phyloP scores from a whole-genome alignment of 2,888 invertebrate species.

The Sussaba pulchella region DNA sequence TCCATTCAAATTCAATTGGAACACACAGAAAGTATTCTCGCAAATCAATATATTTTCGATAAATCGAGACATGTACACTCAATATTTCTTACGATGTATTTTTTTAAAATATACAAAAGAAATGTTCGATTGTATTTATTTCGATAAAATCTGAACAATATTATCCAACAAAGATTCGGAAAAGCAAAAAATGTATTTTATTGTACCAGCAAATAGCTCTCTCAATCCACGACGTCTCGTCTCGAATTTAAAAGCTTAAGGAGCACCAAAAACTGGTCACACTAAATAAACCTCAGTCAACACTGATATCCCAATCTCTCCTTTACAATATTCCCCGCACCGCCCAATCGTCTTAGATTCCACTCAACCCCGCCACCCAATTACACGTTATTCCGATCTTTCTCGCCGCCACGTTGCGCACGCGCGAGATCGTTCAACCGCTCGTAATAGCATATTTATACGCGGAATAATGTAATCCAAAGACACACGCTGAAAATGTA shows the following conservation, averaged over 20 bases:
- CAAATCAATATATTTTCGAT: too few species aligned
- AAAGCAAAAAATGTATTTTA: not conserved
- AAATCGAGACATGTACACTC: too few species aligned
- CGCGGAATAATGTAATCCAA: constrained; percentile 79
- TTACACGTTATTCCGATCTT: too few species aligned
- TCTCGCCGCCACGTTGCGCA: constrained; percentile 10
- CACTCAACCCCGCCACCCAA: too few species aligned
- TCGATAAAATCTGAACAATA: too few species aligned
- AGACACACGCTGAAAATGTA: constrained; percentile 77
- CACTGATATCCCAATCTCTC: constrained; percentile 34
- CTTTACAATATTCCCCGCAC: too few species aligned
- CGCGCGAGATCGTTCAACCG: constrained; percentile 51
- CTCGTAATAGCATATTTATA: constrained; percentile 78
- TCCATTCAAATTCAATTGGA: too few species aligned
- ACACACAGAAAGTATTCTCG: too few species aligned
- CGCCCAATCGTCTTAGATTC: too few species aligned
- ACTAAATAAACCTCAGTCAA: constrained; percentile 72
- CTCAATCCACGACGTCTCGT: constrained; percentile 41
- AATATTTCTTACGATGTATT: constrained; percentile 12
- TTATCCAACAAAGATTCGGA: not conserved
- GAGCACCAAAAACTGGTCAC: too few species aligned
- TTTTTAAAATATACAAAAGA: not conserved
- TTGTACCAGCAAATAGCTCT: not conserved
- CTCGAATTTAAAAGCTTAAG: constrained; percentile 42
- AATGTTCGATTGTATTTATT: too few species aligned